These are phyloP conservation scores for Sycophaga agraensis DNA, from an alignment of 1,140 invertebrate genomes.

Conservation along the genomic window DNA sequence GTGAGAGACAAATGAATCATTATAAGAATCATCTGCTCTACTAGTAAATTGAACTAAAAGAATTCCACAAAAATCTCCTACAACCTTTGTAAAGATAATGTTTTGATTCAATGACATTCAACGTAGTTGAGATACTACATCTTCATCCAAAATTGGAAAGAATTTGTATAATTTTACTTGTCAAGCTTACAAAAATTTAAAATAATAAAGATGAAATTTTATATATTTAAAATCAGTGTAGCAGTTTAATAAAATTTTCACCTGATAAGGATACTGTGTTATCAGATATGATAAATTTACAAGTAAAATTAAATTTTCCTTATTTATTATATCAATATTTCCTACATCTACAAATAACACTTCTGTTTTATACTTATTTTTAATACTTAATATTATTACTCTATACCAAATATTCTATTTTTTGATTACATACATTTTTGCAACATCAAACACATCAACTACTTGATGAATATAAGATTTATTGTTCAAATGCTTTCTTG, in stretches of 20 bases:
- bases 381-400: background rate
- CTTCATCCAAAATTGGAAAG: background rate
- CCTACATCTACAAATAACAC: background rate
- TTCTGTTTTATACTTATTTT: background rate
- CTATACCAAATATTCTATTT: constrained; percentile 2
- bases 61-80: background rate
- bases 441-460: background rate
- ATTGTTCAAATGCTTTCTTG: background rate
- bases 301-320: constrained; percentile 1
- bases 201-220: too few relatives aligned
- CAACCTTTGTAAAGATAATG: background rate
- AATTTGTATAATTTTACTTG: background rate
- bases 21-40: background rate
- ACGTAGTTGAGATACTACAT: background rate
- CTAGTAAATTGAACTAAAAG: background rate
- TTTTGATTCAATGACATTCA: background rate
- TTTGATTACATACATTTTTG: constrained; percentile 4
- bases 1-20: background rate
- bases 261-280: background rate
- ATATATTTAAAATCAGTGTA: too few relatives aligned
- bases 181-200: background rate
- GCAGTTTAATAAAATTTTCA: background rate
- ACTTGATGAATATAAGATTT: background rate
- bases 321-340: background rate
- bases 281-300: background rate